Percentiles rank a stretch among this genome's conserved stretches.
Evolutionary conservation across 1,140 invertebrate species (phyloP).

Genomic region (Solenopsis invicta): DNA sequence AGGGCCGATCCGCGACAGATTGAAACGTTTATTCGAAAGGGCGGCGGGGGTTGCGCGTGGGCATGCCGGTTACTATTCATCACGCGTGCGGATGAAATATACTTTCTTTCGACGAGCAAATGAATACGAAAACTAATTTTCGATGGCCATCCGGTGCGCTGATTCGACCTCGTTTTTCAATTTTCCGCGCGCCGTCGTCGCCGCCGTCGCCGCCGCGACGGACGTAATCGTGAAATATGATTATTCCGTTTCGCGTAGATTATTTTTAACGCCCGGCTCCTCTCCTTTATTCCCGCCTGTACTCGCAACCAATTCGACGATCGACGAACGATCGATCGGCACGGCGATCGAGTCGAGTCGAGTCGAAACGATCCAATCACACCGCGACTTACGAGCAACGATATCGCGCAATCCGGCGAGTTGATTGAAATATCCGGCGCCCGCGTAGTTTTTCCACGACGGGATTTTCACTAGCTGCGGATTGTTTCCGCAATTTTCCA

Average conservation of each 20-base stretch:
- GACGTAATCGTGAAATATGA: conserved; percentile 59
- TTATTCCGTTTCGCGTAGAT: conserved; percentile 56
- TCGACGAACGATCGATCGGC: conserved; percentile 33
- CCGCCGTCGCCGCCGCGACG: too few species aligned
- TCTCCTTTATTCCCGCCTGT: conserved; percentile 31
- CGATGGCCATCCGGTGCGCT: conserved; percentile 36
- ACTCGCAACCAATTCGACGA: conserved; percentile 7
- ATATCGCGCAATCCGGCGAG: conserved; percentile 56
- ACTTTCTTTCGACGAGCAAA: conserved; percentile 53
- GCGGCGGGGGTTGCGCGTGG: neutral
- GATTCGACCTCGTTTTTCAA: conserved; percentile 58
- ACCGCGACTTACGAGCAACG: conserved; percentile 48
- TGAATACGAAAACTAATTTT: conserved; percentile 61
- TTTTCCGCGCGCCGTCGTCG: conserved; percentile 35
- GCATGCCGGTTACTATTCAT: conserved; percentile 44
- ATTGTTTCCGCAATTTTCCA: conserved; percentile 61
- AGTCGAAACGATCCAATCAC: conserved; percentile 38
- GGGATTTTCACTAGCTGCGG: conserved; percentile 50
- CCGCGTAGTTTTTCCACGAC: conserved; percentile 40
- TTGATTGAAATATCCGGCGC: conserved; percentile 61
- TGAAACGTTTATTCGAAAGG: conserved; percentile 52
- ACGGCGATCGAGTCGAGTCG: neutral
- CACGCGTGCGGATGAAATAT: conserved; percentile 54
- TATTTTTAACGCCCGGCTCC: conserved; percentile 53
- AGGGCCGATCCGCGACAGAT: conserved; percentile 40